Percentiles rank a stretch among this genome's conserved stretches.
Conservation (phyloP, 2,113 vertebrate genomes). For the Mesoclemmys tuberculata region DNA sequence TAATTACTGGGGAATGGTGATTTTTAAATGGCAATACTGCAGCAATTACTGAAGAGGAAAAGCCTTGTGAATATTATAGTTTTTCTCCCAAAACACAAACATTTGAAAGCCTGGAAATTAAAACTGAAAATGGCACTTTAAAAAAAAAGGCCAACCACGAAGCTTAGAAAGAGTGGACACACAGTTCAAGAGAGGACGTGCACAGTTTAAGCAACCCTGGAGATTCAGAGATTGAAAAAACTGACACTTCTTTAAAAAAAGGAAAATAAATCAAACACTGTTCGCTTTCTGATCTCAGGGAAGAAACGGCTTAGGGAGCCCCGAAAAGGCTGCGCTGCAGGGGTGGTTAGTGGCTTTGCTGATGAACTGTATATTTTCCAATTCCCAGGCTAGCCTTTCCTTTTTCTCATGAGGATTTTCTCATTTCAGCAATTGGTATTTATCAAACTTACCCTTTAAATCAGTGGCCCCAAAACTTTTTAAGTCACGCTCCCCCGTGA, state of each 20-base stretch:
- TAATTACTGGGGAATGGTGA: background rate
- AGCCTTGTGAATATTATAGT: background rate
- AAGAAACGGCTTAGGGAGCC: background rate
- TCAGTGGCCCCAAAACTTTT: too few species aligned
- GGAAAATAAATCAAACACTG: background rate
- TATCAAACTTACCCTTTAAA: background rate
- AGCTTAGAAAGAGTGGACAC: too few species aligned
- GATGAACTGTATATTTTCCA: background rate
- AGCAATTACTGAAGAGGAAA: background rate
- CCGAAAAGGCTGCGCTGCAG: background rate
- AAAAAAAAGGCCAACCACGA: background rate
- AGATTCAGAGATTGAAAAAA: background rate
- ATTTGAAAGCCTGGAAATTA: background rate
- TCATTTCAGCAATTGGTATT: background rate
- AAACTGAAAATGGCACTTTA: background rate
- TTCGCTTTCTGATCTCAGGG: constrained; percentile 10
- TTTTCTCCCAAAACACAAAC: background rate
- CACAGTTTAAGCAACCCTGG: background rate
- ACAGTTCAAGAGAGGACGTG: background rate
- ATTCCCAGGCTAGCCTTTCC: background rate
- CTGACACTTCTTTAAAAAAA: background rate
- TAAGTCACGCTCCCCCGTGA: too few species aligned
- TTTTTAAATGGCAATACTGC: background rate
- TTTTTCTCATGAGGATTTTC: background rate
- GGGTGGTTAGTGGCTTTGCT: background rate